A percentile compares a stretch with the other conserved stretches of the same genome.
phyloP scores from a whole-genome alignment of 2,888 invertebrate species.

The Ischnura elegans region DNA sequence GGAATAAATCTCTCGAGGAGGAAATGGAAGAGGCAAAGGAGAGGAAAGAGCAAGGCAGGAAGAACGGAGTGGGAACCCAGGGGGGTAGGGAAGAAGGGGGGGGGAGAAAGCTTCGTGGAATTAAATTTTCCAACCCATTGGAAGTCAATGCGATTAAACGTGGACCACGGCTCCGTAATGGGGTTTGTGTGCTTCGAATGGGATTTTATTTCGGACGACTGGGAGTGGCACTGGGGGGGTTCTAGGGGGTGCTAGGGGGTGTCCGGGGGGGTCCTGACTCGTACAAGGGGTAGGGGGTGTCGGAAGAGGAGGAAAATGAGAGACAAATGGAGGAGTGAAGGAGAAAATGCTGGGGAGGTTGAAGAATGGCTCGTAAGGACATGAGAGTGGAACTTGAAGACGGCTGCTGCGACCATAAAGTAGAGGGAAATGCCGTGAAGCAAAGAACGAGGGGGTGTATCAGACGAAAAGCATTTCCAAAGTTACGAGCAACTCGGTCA shows the following conservation, averaged over 20 bases:
- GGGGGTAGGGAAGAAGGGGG: conserved; percentile 71
- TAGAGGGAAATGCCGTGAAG: neutral
- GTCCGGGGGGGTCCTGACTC: neutral
- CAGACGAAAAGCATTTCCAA: neutral
- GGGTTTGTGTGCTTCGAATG: conserved; percentile 72
- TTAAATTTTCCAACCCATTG: conserved; percentile 80
- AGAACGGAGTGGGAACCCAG: conserved; percentile 70
- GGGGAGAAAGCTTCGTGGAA: conserved; percentile 72
- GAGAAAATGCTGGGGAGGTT: neutral
- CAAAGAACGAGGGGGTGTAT: neutral
- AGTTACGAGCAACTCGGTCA: neutral
- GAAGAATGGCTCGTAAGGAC: neutral
- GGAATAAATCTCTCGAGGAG: too few species aligned
- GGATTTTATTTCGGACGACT: conserved; percentile 71
- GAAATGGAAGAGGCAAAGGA: too few species aligned
- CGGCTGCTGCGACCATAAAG: conserved; percentile 26
- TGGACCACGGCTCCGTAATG: conserved; percentile 69
- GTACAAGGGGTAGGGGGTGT: neutral
- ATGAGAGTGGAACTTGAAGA: neutral
- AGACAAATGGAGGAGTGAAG: conserved; percentile 12
- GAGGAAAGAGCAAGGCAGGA: conserved; percentile 70
- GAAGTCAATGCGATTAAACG: conserved; percentile 78
- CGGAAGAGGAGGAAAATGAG: neutral
- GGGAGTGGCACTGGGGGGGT: conserved; percentile 16
- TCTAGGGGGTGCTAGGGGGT: neutral